A percentile compares a stretch with the other conserved stretches of the same genome.
Evolutionary conservation across 92 coral and sea anemone genomes (phyloP).

Genomic region (Desmophyllum pertusum): DNA sequence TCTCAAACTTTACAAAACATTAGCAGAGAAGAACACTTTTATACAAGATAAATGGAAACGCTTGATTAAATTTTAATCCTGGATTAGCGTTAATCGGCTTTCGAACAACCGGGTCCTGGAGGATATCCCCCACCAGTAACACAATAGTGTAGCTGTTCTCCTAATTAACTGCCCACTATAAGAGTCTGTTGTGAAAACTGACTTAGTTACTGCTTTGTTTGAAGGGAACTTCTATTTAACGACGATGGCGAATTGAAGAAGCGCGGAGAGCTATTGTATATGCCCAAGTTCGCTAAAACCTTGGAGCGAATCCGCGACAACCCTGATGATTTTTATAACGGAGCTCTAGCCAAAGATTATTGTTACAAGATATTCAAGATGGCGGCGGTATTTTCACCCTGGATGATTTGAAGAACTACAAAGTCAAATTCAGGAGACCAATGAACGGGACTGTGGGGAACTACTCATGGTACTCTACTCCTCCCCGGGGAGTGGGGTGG

Average conservation of each 20-base stretch:
- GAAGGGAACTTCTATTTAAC: constrained; percentile 58
- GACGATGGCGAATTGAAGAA: constrained; percentile 57
- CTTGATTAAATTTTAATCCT: too few species aligned
- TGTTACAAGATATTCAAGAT: constrained; percentile 53
- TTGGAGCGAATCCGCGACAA: constrained; percentile 64
- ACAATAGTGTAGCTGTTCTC: too few species aligned
- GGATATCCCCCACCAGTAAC: too few species aligned
- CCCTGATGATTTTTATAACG: constrained; percentile 67
- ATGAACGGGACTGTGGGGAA: constrained; percentile 41
- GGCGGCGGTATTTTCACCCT: constrained; percentile 65
- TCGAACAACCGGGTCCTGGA: too few species aligned
- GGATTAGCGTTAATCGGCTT: too few species aligned
- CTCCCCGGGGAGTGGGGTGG: constrained; percentile 83
- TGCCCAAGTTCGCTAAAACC: constrained; percentile 62
- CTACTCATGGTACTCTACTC: constrained; percentile 53
- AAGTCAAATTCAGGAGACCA: constrained; percentile 50
- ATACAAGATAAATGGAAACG: too few species aligned
- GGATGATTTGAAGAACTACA: constrained; percentile 63
- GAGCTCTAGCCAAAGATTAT: constrained; percentile 68
- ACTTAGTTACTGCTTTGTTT: not conserved
- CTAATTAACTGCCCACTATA: too few species aligned
- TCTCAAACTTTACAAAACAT: too few species aligned
- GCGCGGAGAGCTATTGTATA: constrained; percentile 62
- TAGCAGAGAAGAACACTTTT: too few species aligned
- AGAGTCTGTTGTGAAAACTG: not conserved